Evolutionary conservation across 2,113 vertebrate species (phyloP), one percentile per base, ranked within the genome.

Genomic region (Casuarius casuarius): DNA sequence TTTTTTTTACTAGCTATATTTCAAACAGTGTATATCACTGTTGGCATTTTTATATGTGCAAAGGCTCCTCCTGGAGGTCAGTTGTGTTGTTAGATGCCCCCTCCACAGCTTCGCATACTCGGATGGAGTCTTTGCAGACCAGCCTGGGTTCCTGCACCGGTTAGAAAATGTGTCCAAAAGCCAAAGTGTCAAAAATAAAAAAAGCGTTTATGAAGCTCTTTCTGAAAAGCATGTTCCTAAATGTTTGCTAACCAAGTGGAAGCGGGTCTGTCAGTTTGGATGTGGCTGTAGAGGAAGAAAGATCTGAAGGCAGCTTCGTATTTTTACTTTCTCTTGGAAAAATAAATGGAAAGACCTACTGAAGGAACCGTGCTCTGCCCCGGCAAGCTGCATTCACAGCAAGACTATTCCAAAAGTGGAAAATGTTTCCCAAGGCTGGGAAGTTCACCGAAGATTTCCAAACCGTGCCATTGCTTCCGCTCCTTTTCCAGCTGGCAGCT

Each of bases 31-130:
- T 74, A 31, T 21, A 77, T 80, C 59, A 49, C 59, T 48, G 23
- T 14, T 86, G 92, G 63, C 82, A 88, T 68, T 90, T 96, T 96
- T 82, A 75, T 66, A 88, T 40, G 89, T 88, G 46, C 96, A 95
- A 94, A 95, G 90, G 95, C 96, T 97, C 96, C 95, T 97, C 95
- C 96, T 96, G 94, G 94, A 97, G 96, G 96, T 96, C 96, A 94
- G 40, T 86, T 77, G 44, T 71, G 82, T 33, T 93, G 87, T 94
- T 73, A 88, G 85, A 90, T 95, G 92, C 6, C 23, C 58, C 0
- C 59, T 87, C 75, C 61, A 35, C 20, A 21, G 49, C 26, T 77
- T 38, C 65, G 75, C 29, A 18, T 13, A 4, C 70, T 44, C 65
- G 8, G 74, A 74, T 63, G 63, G 35, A 72, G 38, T 18, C 80